Evolutionary conservation across 2,113 vertebrate genomes (phyloP), one percentile per base, ranked within the genome.

Genomic region (Campylorhamphus procurvoides): DNA sequence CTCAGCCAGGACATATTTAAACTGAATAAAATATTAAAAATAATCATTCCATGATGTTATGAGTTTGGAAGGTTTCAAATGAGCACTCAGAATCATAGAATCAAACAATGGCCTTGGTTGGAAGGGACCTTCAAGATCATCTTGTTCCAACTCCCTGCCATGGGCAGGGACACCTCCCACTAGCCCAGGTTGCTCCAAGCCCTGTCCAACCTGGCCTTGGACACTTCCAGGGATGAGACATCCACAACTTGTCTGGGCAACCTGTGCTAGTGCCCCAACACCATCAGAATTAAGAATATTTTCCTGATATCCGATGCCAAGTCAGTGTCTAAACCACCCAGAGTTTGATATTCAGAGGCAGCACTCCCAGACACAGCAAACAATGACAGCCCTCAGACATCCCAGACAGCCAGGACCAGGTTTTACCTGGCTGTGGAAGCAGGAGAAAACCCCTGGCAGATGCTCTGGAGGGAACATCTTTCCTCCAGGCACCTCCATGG

Each of bases 161-260:
- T 5, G 15, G n/a, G 12, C 60, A 75, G 29, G 18, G 35, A 47
- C n/a, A 66, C 3, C 18, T 56, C 4, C n/a, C n/a, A 23, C 40
- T 6, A 28, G 12, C 50, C 49, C 69, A 64, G 12, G 40, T 6
- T 23, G 9, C 18, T 84, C 82, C 82, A 64, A 66, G 14, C 29
- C 40, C 5, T 0, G 0, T 66, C 40, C 69, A 56, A 2, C 50
- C 50, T n/a, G 23, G 23, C 6, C n/a, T 56, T 18, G 40, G 5
- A 29, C 59, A 40, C 7, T 56, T 66, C n/a, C 69, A 84, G 82
- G 55, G 46, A 62, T 52, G 67, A 16, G 4, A 2, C 31, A 62
- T 15, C 44, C 72, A 59, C 37, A 59, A 11, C 14, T 33, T 12
- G 53, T 59, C 62, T 67, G 52, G 71, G 8, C 1, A 31, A 1